Conservation (phyloP, 30 jellyfish, hydroid and myxozoan genomes). For the Hydractinia symbiolongicarpus region DNA sequence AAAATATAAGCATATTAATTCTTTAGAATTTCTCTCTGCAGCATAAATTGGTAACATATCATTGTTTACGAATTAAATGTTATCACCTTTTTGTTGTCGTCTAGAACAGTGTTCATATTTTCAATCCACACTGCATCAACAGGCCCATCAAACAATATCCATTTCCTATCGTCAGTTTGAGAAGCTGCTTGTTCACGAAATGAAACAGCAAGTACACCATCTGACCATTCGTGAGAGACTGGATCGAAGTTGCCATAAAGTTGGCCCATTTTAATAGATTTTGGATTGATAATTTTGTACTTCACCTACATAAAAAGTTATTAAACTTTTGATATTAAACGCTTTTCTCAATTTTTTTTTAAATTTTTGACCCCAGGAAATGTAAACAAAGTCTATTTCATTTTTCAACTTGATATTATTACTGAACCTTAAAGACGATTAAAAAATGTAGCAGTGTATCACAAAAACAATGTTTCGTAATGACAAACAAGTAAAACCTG, state of each 20-base stretch:
- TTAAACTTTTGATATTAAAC: background rate
- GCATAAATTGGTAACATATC: too few species aligned
- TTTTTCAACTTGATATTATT: too few species aligned
- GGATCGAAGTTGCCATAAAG: constrained; percentile 90
- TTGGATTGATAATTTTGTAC: constrained; percentile 90
- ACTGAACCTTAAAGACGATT: too few species aligned
- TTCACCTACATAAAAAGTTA: constrained; percentile 45
- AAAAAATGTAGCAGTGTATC: too few species aligned
- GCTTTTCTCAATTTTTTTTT: background rate
- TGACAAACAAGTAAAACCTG: too few species aligned
- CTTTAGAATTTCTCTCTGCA: too few species aligned
- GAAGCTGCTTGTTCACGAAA: constrained; percentile 91
- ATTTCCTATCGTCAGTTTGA: constrained; percentile 73
- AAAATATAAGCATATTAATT: too few species aligned
- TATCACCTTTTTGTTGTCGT: constrained; percentile 83
- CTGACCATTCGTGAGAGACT: constrained; percentile 98
- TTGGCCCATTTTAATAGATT: constrained; percentile 89
- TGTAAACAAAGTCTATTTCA: too few species aligned
- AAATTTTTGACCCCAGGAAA: background rate
- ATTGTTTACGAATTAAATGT: too few species aligned
- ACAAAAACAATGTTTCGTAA: too few species aligned
- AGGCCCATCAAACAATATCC: constrained; percentile 96
- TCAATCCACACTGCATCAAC: constrained; percentile 98
- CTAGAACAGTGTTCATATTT: constrained; percentile 95
- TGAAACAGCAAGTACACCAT: constrained; percentile 85